Conservation (phyloP, 2,113 vertebrate genomes). For the Tamias sibiricus region DNA sequence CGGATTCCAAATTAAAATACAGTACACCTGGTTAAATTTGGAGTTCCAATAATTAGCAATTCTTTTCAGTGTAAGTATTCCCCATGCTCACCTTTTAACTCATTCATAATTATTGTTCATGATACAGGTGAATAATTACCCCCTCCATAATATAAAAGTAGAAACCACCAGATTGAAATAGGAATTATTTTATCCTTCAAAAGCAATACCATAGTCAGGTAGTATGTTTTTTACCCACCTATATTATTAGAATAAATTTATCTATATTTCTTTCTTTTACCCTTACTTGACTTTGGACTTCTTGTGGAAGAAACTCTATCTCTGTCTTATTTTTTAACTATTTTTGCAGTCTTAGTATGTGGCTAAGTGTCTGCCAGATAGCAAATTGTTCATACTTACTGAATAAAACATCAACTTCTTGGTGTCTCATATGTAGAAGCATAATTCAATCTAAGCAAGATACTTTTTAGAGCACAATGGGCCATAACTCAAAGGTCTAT, state of each 20-base stretch:
- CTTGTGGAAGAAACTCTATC: background rate
- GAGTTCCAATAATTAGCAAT: background rate
- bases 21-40: background rate
- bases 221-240: background rate
- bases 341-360: background rate
- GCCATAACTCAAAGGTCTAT: constrained; percentile 71
- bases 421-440: constrained; percentile 3
- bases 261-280: background rate
- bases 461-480: constrained; percentile 52
- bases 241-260: background rate
- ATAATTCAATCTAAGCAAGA: constrained; percentile 65
- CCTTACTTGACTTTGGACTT: background rate
- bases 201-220: background rate
- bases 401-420: constrained; percentile 74
- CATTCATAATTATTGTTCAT: background rate
- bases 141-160: background rate
- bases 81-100: background rate
- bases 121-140: background rate
- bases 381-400: constrained; percentile 42
- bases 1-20: background rate
- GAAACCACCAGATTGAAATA: background rate
- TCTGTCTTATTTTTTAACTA: constrained; percentile 34
- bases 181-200: background rate
- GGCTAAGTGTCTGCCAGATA: constrained; percentile 33
- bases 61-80: background rate